These are phyloP conservation scores for Aegotheles bennettii DNA, from an alignment of 2,113 vertebrate species.

Conservation along the genomic window DNA sequence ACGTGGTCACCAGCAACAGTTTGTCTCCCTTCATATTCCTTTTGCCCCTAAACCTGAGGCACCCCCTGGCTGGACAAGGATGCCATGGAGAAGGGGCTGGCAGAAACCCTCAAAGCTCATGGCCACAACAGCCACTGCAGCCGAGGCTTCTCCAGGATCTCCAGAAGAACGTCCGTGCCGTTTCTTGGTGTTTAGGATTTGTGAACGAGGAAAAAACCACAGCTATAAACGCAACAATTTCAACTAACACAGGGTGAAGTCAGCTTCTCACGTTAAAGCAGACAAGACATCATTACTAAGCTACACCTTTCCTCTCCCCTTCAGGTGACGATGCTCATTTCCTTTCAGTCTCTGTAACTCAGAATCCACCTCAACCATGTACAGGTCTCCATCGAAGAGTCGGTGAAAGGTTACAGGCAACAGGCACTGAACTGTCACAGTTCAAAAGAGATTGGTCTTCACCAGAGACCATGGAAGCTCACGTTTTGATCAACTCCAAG, in stretches of 20 bases:
- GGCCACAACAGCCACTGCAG: neutral
- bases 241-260: neutral
- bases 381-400: neutral
- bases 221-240: neutral
- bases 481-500: neutral
- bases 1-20: fast-evolving
- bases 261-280: neutral
- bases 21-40: neutral
- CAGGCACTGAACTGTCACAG: slow-evolving; percentile 21
- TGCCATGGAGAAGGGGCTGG: fast-evolving
- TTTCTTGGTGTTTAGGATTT: neutral
- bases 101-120: neutral
- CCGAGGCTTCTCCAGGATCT: neutral
- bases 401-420: neutral
- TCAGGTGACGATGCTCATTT: neutral
- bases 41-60: neutral
- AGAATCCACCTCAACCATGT: neutral
- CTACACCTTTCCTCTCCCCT: neutral
- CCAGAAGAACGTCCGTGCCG: neutral
- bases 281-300: neutral
- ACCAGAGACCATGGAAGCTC: slow-evolving; percentile 8
- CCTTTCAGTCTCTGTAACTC: neutral
- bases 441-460: neutral
- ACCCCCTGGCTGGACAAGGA: fast-evolving
- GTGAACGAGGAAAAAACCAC: neutral